Evolutionary conservation across 1,140 invertebrate genomes (phyloP).

Genomic region (Palaemon carinicauda): DNA sequence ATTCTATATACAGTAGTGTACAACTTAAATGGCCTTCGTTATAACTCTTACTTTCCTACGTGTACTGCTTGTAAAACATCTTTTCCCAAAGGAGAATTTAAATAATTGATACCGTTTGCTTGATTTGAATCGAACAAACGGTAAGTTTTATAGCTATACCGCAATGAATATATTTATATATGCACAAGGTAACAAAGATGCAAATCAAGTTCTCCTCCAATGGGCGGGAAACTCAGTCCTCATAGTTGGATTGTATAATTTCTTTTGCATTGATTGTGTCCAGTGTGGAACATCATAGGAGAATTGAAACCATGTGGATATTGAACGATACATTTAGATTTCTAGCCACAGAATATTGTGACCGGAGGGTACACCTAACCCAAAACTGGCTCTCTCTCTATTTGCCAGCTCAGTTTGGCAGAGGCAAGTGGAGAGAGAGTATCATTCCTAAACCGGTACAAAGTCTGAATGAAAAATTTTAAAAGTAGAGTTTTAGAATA

Average conservation of each 20-base stretch:
- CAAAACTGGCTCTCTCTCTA: slow-evolving; percentile 35
- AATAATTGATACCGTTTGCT: too few species aligned
- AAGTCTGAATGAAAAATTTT: neutral
- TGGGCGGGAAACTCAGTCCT: neutral
- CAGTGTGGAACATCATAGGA: neutral
- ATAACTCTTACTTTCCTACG: too few species aligned
- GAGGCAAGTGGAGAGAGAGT: slow-evolving; percentile 29
- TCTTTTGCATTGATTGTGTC: neutral
- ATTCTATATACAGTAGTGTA: too few species aligned
- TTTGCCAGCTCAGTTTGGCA: slow-evolving; percentile 11
- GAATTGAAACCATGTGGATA: slow-evolving; percentile 6
- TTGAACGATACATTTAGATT: slow-evolving; percentile 22
- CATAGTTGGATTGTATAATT: neutral
- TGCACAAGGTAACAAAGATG: too few species aligned
- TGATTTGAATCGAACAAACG: too few species aligned
- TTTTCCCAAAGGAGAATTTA: too few species aligned
- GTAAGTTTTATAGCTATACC: too few species aligned
- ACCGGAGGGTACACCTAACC: slow-evolving; percentile 16
- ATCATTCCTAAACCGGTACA: neutral
- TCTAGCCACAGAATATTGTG: slow-evolving; percentile 16
- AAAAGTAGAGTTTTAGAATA: neutral
- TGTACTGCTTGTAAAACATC: too few species aligned
- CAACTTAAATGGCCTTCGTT: too few species aligned
- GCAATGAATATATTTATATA: too few species aligned
- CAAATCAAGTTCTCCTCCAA: too few species aligned